Conservation (phyloP, 2,888 invertebrate species). For the Calliphora vomitoria region DNA sequence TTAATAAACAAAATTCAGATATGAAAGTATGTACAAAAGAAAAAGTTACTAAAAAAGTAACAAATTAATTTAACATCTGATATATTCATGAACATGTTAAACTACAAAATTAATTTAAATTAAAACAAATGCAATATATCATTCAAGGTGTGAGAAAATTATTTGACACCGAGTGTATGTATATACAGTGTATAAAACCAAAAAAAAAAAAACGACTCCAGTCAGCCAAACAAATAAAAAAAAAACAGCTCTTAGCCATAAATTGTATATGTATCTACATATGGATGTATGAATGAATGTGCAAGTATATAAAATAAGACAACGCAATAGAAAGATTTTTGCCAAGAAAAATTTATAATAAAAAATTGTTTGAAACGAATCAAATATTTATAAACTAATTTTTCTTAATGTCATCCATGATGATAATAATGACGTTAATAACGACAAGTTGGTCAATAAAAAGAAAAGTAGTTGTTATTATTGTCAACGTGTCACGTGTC, state of each 20-base stretch:
- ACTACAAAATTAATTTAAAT: too few species aligned
- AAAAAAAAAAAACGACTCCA: conserved; percentile 30
- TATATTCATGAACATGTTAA: too few species aligned
- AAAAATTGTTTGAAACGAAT: conserved; percentile 34
- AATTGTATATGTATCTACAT: neutral
- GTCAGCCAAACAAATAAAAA: conserved; percentile 25
- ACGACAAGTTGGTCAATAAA: conserved; percentile 20
- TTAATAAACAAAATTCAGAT: too few species aligned
- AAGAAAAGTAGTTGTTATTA: conserved; percentile 11
- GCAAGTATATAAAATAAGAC: neutral
- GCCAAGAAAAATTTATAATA: conserved; percentile 33
- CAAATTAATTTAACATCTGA: too few species aligned
- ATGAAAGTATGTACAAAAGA: too few species aligned
- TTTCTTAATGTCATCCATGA: conserved; percentile 7
- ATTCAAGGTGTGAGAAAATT: neutral
- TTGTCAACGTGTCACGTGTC: conserved; percentile 59
- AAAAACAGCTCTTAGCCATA: conserved; percentile 1
- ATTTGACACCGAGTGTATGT: conserved; percentile 28
- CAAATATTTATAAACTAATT: conserved; percentile 51
- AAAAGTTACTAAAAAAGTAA: too few species aligned
- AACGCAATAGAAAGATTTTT: conserved; percentile 52
- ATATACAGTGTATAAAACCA: neutral
- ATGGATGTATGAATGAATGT: conserved; percentile 5
- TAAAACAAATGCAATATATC: neutral
- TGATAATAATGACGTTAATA: conserved; percentile 46